Base-by-base conservation (phyloP, 2,888 invertebrate genomes). In the Drosophila siamana region DNA sequence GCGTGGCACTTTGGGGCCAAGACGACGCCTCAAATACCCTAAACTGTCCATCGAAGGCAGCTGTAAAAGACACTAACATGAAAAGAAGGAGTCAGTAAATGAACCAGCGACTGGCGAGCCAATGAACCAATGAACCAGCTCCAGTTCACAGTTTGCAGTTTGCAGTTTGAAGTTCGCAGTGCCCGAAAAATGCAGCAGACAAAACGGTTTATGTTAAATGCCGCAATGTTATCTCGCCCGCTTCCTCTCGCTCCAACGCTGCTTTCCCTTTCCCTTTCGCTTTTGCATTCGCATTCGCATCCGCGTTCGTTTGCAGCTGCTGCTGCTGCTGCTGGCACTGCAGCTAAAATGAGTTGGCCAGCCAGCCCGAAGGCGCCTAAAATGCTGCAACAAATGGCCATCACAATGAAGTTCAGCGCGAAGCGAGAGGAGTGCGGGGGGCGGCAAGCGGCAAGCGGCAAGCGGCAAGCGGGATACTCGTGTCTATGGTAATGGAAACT, bases 201-300 rank as follows among this genome's bases (percentile, higher is more conserved):
- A 65, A 55, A 62, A 69, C 56, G 28, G 52, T 50, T 56, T 76
- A 68, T 74, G 62, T 71, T 73, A 72, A 81, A 78, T 81, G 50
- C 81, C 77, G 82, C 86, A 84, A 26, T 44, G 51, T 67, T 74
- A 71, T 74, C 74, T 62, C 8, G n/a, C 55, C 47, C 26, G 9
- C 11, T n/a, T 7, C 4, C 0, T 9, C 22, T 43, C 2, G 30
- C 26, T 9, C 19, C 11, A 0, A 9, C 9, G 28, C 3, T 24
- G 2, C 46, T 40, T 2, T 28, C 33, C 4, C 40, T 15, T 9
- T 15, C 13, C 11, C n/a, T 13, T 28, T 13, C 26, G 7, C 8
- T 26, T 2, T 38, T 30, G 8, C 30, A 1, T n/a, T 3, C 19
- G 19, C n/a, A n/a, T 28, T 13, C 26, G 7, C 8, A 16, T 2